Evolutionary conservation across 2,888 invertebrate species (phyloP).

Genomic region (Lucinisca nassula): DNA sequence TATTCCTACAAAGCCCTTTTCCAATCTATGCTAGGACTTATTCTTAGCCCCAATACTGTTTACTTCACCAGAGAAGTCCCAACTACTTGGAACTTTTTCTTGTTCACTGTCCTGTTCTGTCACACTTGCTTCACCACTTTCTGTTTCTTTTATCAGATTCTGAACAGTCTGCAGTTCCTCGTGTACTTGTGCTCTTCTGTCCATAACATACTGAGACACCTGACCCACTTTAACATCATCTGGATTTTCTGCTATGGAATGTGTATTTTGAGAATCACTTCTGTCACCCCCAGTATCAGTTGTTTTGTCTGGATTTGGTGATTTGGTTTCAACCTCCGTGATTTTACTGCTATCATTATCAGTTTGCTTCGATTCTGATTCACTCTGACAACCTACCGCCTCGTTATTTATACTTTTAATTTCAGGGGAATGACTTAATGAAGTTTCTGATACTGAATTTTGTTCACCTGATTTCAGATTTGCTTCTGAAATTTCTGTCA

Average conservation of each 20-base stretch:
- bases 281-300: background rate
- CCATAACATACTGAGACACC: background rate
- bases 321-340: background rate
- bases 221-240: constrained; percentile 9
- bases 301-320: background rate
- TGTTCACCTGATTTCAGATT: constrained; percentile 22
- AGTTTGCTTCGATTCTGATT: background rate
- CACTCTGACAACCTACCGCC: no score
- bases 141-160: background rate
- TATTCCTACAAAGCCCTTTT: no score
- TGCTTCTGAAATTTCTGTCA: background rate
- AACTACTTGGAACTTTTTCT: constrained; percentile 2
- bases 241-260: background rate
- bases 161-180: constrained; percentile 15
- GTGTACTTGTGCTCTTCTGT: background rate
- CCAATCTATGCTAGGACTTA: background rate
- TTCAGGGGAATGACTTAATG: background rate
- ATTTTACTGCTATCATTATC: background rate
- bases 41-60: background rate
- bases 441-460: constrained; percentile 7
- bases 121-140: background rate
- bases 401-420: background rate
- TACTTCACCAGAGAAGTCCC: constrained; percentile 25
- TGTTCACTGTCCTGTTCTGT: background rate
- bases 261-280: background rate